phyloP scores from a whole-genome alignment of 2,888 invertebrate species.

The Candidula unifasciata region DNA sequence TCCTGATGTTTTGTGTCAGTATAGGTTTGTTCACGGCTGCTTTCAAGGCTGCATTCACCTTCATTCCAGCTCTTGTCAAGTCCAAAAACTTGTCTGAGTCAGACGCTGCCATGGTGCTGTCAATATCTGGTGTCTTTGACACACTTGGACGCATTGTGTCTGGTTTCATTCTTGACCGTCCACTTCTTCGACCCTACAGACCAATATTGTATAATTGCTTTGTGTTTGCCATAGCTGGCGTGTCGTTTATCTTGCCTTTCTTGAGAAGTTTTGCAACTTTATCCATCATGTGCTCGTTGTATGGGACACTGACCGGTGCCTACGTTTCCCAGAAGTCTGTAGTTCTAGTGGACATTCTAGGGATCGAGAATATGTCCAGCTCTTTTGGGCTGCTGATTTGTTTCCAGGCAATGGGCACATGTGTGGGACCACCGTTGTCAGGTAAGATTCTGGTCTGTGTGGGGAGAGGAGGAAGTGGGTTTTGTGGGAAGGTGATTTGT shows the following conservation, averaged over 20 bases:
- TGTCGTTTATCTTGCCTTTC: slow-evolving; percentile 62
- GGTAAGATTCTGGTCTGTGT: slow-evolving; percentile 61
- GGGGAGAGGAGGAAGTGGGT: no score
- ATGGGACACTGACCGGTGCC: slow-evolving; percentile 65
- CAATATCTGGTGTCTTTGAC: slow-evolving; percentile 66
- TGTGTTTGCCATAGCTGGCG: slow-evolving; percentile 60
- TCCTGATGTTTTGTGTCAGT: slow-evolving; percentile 56
- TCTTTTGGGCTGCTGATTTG: slow-evolving; percentile 68
- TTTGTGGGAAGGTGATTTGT: not conserved
- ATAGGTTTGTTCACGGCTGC: slow-evolving; percentile 56
- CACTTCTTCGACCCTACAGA: slow-evolving; percentile 60
- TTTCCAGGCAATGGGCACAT: slow-evolving; percentile 68
- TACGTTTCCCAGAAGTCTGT: slow-evolving; percentile 72
- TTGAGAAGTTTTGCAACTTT: slow-evolving; percentile 57
- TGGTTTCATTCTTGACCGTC: slow-evolving; percentile 63
- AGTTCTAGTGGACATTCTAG: slow-evolving; percentile 68
- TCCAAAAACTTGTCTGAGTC: slow-evolving; percentile 59
- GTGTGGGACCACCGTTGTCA: slow-evolving; percentile 68
- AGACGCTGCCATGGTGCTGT: slow-evolving; percentile 63
- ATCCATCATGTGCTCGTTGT: slow-evolving; percentile 59
- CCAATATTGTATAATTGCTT: slow-evolving; percentile 63
- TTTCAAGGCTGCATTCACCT: slow-evolving; percentile 63
- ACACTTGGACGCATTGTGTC: slow-evolving; percentile 61
- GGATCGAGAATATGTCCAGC: slow-evolving; percentile 64
- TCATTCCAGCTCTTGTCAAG: slow-evolving; percentile 66